Base-by-base conservation (phyloP, 1,140 invertebrate genomes). In the Drosophila carrolli region DNA sequence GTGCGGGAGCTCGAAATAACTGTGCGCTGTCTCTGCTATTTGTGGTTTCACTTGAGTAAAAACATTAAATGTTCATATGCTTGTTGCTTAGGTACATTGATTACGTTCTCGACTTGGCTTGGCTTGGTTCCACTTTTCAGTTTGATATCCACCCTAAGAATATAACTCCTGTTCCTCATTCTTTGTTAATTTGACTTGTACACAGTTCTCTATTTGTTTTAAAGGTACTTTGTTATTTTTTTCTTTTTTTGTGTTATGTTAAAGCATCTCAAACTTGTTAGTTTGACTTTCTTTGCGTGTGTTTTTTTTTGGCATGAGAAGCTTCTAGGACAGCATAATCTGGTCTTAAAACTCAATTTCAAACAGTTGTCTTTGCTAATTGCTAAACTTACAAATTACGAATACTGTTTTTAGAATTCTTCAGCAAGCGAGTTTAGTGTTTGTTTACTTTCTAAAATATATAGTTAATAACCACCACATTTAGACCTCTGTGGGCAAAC, bases 391-490 rank as follows among this genome's bases (percentile, higher is more conserved):
- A 89, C 54, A 53, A 68, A 68, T 78, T 81, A 90, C 78, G 78
- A 90, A 90, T 90, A 90, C 85, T 89, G 85, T 89, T 90, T 54
- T 84, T 81, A 86, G 83, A 86, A 89, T 85, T 85, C 84, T 90
- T 90, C 85, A 89, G 85, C 85, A 90, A 90, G 81, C 80, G 59
- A 68, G 79, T 73, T 60, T 59, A 61, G 51, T 47, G 56, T 73
- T 41, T 37, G 37, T 41, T n/a, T 78, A 65, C 48, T 14, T 59
- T 66, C 7, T 40, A 32, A 16, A 9, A 11, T 23, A 35, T 58
- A 40, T 67, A 55, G 16, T 50, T 44, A 19, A n/a, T 62, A 44
- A 37, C 41, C n/a, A 0, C 35, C 57, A 13, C 4, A 3, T 59
- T 60, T 62, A 91, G 53, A 91, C 90, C 54, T 90, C 90, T 37